Conservation (phyloP, 2,797 vertebrate species). For the Amazonetta brasiliensis region DNA sequence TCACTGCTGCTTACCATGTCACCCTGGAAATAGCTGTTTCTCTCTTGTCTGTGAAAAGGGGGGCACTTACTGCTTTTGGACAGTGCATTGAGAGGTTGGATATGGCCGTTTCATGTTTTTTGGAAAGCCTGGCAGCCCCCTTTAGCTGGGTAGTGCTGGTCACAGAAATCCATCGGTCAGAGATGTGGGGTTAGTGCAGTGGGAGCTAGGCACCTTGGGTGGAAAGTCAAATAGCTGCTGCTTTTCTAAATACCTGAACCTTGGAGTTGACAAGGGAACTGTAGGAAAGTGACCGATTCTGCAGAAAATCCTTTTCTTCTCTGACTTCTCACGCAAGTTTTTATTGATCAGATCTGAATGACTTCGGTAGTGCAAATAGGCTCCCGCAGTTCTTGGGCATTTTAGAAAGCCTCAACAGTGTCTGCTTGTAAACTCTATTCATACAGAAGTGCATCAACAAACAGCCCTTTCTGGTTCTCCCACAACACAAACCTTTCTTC, state of each 20-base stretch:
- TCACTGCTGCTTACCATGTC: background rate
- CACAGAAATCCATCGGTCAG: background rate
- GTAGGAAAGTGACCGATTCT: background rate
- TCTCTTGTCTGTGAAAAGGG: background rate
- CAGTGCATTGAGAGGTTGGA: background rate
- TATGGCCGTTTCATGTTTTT: background rate
- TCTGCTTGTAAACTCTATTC: background rate
- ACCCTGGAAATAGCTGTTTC: background rate
- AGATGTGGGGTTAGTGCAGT: fast-evolving
- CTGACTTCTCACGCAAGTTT: background rate
- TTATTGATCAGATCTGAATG: background rate
- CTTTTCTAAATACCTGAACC: background rate
- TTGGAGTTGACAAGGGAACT: background rate
- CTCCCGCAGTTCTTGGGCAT: background rate
- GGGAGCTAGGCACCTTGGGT: background rate
- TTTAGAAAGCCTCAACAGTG: background rate
- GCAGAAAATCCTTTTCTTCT: background rate
- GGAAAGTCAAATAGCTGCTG: background rate
- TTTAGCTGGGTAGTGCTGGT: background rate
- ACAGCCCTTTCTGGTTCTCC: background rate
- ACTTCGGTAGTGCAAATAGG: background rate
- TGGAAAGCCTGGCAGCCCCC: background rate
- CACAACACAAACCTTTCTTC: background rate
- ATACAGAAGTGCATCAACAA: background rate
- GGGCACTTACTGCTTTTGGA: background rate